Conservation (phyloP, 2,888 invertebrate species). For the Abscondita cerata region DNA sequence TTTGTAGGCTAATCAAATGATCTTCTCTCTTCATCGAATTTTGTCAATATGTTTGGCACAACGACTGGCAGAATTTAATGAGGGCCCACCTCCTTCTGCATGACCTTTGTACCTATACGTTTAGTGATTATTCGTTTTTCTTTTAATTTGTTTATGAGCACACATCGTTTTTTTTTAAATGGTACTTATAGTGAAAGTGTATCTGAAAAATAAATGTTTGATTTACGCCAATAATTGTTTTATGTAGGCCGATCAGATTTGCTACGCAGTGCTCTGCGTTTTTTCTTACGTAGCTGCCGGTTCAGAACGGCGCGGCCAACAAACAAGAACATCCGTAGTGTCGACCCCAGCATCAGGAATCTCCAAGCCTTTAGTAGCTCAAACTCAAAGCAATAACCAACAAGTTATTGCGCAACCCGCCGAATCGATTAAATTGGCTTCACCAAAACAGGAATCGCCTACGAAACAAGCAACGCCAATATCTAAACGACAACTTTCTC, state of each 20-base stretch:
- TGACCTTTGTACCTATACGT: constrained; percentile 43
- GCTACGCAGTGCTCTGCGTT: constrained; percentile 98
- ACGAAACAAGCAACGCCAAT: constrained; percentile 1
- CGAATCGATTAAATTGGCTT: neutral
- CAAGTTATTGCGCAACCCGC: constrained; percentile 4
- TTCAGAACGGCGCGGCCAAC: constrained; percentile 69
- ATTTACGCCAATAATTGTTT: constrained; percentile 1
- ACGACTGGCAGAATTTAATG: constrained; percentile 44
- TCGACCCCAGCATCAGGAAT: constrained; percentile 31
- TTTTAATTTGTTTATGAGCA: constrained; percentile 36
- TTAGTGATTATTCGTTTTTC: constrained; percentile 46
- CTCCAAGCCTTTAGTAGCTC: constrained; percentile 11
- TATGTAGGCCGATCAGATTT: constrained; percentile 95
- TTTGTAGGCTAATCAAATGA: constrained; percentile 78
- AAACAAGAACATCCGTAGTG: constrained; percentile 37
- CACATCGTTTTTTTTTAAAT: constrained; percentile 6
- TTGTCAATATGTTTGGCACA: constrained; percentile 74
- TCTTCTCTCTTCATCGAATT: constrained; percentile 79
- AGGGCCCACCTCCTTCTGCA: constrained; percentile 42
- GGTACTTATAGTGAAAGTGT: too few species aligned
- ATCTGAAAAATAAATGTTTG: neutral
- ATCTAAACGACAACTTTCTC: constrained; percentile 26
- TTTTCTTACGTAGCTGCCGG: constrained; percentile 99
- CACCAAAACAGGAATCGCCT: neutral
- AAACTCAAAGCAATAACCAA: constrained; percentile 13